Base-by-base conservation (phyloP, 2,113 vertebrate genomes). In the Aviceda subcristata region DNA sequence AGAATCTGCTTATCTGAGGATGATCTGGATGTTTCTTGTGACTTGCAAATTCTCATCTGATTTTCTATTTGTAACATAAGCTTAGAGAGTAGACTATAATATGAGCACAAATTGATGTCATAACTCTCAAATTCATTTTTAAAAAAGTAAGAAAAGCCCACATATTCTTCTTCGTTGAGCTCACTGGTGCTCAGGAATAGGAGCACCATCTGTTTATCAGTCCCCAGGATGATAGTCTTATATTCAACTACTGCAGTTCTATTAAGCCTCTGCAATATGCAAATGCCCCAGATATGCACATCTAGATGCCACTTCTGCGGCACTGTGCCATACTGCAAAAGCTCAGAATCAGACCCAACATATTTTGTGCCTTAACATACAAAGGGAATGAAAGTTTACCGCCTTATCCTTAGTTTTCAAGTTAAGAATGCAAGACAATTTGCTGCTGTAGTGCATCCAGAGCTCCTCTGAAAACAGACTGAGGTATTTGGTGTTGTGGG, bases 21-120 rank as follows among this genome's bases (percentile, higher is more conserved):
- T 96, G 84, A 93, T 88, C 96, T 90, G 88, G 74, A 79, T 95
- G 48, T 86, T 95, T 96, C 90, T 95, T 77, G 82, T 77, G 67
- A 81, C 78, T 91, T 86, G 62, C 45, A 90, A 79, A 88, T 92
- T 96, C 82, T 93, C 20, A 67, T 93, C 88, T 93, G 85, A 82
- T 95, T 90, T 90, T 94, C 85, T 92, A 69, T 94, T 93, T 96
- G 88, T 95, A 92, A 93, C 85, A 88, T 77, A 90, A 93, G 88
- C 93, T 92, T 83, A 73, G 77, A 90, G 62, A 72, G 71, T 83
- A 85, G 95, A 93, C 39, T 92, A 36, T 81, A 91, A 82, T 60
- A 73, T 57, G 32, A 86, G 72, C 71, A 77, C 82, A 94, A 78
- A 86, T 66, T 90, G 81, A 48, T 88, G 59, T 57, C 1, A 0